Percentiles rank a stretch among this genome's conserved stretches.
phyloP scores from a whole-genome alignment of 2,888 invertebrate genomes.

The Agonum fuliginosum region DNA sequence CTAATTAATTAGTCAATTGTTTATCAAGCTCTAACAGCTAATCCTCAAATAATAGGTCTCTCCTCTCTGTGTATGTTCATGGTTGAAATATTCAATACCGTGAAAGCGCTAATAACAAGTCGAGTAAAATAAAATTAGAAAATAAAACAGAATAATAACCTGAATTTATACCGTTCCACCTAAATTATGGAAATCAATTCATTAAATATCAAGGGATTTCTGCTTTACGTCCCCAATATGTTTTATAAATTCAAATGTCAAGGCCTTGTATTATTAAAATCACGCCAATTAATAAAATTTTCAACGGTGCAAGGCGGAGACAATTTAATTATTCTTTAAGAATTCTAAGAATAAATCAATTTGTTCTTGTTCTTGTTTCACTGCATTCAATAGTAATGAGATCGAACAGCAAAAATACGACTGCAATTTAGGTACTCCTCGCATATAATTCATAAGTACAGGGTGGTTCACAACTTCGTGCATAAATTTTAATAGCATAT shows the following conservation, averaged over 20 bases:
- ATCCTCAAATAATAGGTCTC: background rate
- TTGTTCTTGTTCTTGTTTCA: no score
- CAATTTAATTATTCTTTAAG: constrained; percentile 8
- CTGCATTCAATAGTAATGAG: no score
- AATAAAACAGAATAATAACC: constrained; percentile 25
- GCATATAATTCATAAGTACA: no score
- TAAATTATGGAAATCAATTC: constrained; percentile 38
- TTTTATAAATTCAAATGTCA: constrained; percentile 34
- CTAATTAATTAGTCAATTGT: constrained; percentile 4
- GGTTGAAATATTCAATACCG: background rate
- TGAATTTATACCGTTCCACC: constrained; percentile 28
- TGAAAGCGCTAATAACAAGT: background rate
- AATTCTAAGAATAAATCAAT: no score
- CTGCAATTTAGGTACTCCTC: no score
- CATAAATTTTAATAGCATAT: no score
- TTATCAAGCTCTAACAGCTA: no score
- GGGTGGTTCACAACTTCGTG: no score
- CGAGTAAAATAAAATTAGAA: background rate
- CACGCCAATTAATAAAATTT: constrained; percentile 24
- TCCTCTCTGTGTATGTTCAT: background rate
- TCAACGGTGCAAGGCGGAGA: background rate
- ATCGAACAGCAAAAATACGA: no score
- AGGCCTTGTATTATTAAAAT: constrained; percentile 21
- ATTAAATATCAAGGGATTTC: constrained; percentile 35
- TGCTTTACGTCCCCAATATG: constrained; percentile 34